Percentiles rank a stretch among this genome's conserved stretches.
These are phyloP conservation scores for Tinamus guttatus DNA, from an alignment of 2,113 vertebrate genomes.

Conservation along the genomic window DNA sequence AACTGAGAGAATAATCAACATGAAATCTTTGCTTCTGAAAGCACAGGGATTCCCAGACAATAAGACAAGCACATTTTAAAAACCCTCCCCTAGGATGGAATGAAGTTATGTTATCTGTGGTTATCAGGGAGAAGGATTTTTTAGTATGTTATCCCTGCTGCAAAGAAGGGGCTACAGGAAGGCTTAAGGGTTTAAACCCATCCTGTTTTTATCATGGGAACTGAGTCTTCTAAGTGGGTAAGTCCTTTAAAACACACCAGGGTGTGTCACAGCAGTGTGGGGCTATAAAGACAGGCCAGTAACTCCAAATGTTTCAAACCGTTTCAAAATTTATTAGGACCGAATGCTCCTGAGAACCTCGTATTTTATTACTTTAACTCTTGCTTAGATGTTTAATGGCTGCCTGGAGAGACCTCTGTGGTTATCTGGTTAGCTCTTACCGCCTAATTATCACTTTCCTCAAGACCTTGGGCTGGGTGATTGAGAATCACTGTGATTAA, in stretches of 20 bases:
- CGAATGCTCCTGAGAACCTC: conserved; percentile 71
- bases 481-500: conserved; percentile 65
- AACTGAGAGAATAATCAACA: conserved; percentile 57
- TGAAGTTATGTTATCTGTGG: not conserved
- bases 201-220: not conserved
- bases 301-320: conserved; percentile 69
- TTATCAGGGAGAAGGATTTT: not conserved
- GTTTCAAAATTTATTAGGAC: conserved; percentile 62
- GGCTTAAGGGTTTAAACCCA: not conserved
- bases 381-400: conserved; percentile 74
- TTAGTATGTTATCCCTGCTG: not conserved
- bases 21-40: conserved; percentile 2
- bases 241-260: conserved; percentile 41
- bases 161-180: not conserved
- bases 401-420: conserved; percentile 66
- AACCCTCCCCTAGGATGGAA: not conserved
- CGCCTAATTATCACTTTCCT: conserved; percentile 73
- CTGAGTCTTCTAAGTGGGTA: conserved; percentile 12
- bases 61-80: not conserved
- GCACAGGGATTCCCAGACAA: conserved; percentile 3
- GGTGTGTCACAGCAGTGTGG: conserved; percentile 34
- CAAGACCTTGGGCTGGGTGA: conserved; percentile 47
- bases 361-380: conserved; percentile 70
- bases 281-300: conserved; percentile 52
- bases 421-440: conserved; percentile 74